phyloP scores from a whole-genome alignment of 2,888 invertebrate species.

The Pandemis heparana region DNA sequence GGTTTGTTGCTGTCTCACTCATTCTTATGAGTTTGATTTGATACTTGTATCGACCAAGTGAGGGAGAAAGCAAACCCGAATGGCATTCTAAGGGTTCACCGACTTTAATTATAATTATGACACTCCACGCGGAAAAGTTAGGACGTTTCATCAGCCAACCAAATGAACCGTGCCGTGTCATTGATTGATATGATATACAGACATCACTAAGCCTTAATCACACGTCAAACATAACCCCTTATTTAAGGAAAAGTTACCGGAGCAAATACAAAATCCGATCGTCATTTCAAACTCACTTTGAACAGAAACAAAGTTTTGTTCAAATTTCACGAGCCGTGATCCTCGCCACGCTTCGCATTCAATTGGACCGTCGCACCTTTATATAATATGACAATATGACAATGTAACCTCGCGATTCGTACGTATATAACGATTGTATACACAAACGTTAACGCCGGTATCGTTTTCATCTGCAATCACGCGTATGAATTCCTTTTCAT shows the following conservation, averaged over 20 bases:
- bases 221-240: not conserved
- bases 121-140: too few species aligned
- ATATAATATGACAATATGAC: not conserved
- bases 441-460: not conserved
- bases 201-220: not conserved
- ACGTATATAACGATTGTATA: not conserved
- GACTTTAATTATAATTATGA: too few species aligned
- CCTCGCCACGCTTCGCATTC: conserved; percentile 1
- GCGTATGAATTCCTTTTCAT: not conserved
- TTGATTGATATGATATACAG: not conserved
- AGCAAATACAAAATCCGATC: not conserved
- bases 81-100: too few species aligned
- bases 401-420: not conserved
- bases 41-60: too few species aligned
- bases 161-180: too few species aligned
- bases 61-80: too few species aligned
- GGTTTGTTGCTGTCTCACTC: too few species aligned
- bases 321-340: not conserved
- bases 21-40: too few species aligned
- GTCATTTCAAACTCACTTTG: conserved; percentile 14
- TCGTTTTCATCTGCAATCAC: not conserved
- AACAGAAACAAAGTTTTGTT: conserved; percentile 12
- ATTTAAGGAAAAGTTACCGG: conserved; percentile 5
- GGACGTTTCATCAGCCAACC: too few species aligned
- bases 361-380: not conserved